Evolutionary conservation across 2,113 vertebrate species (phyloP).

Genomic region (Falco punctatus): DNA sequence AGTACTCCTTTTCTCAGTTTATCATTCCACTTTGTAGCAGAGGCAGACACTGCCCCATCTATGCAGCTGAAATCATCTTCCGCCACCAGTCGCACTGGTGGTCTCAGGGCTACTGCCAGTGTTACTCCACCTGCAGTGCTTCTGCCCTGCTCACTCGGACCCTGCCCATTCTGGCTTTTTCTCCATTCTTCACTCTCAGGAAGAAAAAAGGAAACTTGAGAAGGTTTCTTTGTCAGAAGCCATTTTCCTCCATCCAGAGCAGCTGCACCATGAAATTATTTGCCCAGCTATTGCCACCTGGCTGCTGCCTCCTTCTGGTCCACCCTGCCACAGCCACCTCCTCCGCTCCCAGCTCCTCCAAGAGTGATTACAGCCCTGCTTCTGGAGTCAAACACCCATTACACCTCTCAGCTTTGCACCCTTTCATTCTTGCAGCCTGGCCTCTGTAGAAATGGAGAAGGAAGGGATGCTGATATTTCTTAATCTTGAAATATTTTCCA

Average conservation of each 20-base stretch:
- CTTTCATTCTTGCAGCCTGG: background rate
- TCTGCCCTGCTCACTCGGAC: fast-evolving
- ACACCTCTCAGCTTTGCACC: background rate
- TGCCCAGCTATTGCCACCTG: background rate
- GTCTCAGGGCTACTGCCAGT: background rate
- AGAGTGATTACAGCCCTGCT: background rate
- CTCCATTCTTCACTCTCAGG: background rate
- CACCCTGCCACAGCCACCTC: background rate
- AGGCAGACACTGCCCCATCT: background rate
- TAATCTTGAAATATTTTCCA: background rate
- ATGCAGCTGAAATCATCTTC: background rate
- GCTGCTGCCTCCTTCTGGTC: background rate
- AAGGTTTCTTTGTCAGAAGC: background rate
- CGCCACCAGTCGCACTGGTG: background rate
- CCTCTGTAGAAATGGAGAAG: background rate
- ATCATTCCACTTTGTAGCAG: background rate
- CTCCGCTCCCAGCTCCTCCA: background rate
- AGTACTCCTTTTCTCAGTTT: background rate
- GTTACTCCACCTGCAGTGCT: background rate
- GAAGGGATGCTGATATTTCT: background rate
- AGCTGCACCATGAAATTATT: background rate
- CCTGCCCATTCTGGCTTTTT: background rate
- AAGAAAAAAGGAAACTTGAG: background rate
- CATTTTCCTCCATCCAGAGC: background rate
- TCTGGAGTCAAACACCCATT: background rate